Evolutionary conservation across 2,113 vertebrate species (phyloP).

Genomic region (Trachemys scripta): DNA sequence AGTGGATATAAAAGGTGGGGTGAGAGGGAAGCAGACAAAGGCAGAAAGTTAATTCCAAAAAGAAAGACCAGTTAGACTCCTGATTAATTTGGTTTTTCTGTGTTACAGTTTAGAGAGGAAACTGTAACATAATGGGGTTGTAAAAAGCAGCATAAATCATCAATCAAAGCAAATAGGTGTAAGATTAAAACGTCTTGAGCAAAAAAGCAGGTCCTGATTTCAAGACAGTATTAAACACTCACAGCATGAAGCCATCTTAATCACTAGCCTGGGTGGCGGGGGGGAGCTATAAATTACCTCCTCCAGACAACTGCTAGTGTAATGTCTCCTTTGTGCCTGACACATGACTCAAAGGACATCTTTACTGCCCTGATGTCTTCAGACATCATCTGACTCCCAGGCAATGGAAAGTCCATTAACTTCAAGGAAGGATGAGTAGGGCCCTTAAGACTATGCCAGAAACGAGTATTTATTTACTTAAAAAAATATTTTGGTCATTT

Average conservation of each 20-base stretch:
- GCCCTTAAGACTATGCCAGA: not conserved
- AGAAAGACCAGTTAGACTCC: not conserved
- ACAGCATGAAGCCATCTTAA: not conserved
- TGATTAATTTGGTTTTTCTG: not conserved
- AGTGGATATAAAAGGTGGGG: not conserved
- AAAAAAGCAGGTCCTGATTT: not conserved
- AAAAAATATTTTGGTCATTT: not conserved
- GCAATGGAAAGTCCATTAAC: not conserved
- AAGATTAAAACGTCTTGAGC: not conserved
- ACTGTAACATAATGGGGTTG: not conserved
- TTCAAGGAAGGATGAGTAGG: not conserved
- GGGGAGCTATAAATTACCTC: not conserved
- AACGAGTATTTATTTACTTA: not conserved
- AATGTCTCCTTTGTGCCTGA: not conserved
- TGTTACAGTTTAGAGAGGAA: not conserved
- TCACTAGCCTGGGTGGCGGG: not conserved
- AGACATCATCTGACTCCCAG: not conserved
- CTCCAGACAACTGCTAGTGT: not conserved
- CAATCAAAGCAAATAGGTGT: not conserved
- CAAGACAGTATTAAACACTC: not conserved
- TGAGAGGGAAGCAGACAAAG: not conserved
- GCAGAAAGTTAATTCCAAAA: not conserved
- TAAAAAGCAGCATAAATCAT: not conserved
- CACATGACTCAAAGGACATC: not conserved
- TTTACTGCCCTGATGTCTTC: not conserved